Conservation (phyloP, 2,113 vertebrate species). For the Aplodontia rufa region DNA sequence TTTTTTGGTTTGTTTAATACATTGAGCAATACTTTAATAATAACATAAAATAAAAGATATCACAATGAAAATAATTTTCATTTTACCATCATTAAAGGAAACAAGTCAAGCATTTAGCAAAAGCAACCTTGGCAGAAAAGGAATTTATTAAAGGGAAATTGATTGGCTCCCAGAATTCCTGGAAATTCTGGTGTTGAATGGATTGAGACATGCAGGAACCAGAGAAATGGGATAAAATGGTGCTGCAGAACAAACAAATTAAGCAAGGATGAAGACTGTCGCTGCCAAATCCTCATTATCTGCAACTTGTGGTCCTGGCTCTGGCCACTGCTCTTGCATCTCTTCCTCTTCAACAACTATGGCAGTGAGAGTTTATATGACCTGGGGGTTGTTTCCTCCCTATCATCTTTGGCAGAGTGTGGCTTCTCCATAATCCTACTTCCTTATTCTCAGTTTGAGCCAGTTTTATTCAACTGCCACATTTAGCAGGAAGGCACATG, state of each 20-base stretch:
- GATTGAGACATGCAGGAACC: not conserved
- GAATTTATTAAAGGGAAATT: not conserved
- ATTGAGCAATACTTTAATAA: not conserved
- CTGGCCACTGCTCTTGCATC: not conserved
- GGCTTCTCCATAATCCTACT: not conserved
- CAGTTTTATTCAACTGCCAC: not conserved
- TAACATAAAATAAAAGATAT: not conserved
- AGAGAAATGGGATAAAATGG: not conserved
- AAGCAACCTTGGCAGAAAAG: not conserved
- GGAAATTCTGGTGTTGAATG: not conserved
- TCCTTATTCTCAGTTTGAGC: not conserved
- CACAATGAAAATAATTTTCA: not conserved
- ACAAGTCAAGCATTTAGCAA: not conserved
- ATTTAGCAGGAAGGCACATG: not conserved
- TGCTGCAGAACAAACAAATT: not conserved
- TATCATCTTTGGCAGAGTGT: not conserved
- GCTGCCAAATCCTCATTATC: not conserved
- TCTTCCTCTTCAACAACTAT: not conserved
- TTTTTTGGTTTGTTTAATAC: not conserved
- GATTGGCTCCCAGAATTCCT: not conserved
- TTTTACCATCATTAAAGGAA: not conserved
- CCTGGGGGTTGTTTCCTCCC: not conserved
- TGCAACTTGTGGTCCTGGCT: too few relatives aligned
- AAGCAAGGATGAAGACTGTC: not conserved
- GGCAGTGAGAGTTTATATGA: not conserved